Evolutionary conservation across 2,888 invertebrate genomes (phyloP).

Genomic region (Stenotaenia linearis): DNA sequence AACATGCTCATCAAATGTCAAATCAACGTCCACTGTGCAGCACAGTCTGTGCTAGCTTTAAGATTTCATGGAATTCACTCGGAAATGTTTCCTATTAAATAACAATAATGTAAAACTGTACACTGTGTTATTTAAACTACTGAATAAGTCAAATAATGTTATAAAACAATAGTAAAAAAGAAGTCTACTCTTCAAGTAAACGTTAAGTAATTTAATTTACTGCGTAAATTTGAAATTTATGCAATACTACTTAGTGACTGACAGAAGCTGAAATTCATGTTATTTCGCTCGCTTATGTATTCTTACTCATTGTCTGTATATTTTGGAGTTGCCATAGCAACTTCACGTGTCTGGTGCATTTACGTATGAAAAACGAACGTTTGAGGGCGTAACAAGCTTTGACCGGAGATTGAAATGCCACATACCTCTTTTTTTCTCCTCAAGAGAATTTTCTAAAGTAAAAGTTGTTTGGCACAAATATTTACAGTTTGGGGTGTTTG

Average conservation of each 20-base stretch:
- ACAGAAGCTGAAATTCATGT: neutral
- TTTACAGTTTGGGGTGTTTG: neutral
- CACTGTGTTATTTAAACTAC: neutral
- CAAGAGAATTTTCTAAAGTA: neutral
- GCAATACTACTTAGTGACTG: neutral
- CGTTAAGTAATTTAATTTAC: too few relatives aligned
- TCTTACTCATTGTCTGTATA: neutral
- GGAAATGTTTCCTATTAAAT: neutral
- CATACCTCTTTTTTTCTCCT: neutral
- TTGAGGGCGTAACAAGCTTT: conserved; percentile 1
- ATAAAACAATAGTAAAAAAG: too few relatives aligned
- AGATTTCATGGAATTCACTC: neutral
- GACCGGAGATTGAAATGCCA: conserved; percentile 12
- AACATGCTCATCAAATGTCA: conserved; percentile 2
- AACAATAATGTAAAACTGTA: too few relatives aligned
- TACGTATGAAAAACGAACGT: conserved; percentile 1
- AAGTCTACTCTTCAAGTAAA: too few relatives aligned
- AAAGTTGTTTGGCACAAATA: neutral
- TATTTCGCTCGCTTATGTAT: neutral
- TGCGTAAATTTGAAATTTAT: too few relatives aligned
- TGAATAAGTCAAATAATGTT: neutral
- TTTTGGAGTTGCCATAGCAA: neutral
- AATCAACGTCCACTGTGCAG: neutral
- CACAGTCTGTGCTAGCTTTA: too few relatives aligned
- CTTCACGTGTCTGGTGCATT: neutral